Evolutionary conservation across 2,113 vertebrate species (phyloP), one percentile per base, ranked within the genome.

Genomic region (Sphaerodactylus townsendi): DNA sequence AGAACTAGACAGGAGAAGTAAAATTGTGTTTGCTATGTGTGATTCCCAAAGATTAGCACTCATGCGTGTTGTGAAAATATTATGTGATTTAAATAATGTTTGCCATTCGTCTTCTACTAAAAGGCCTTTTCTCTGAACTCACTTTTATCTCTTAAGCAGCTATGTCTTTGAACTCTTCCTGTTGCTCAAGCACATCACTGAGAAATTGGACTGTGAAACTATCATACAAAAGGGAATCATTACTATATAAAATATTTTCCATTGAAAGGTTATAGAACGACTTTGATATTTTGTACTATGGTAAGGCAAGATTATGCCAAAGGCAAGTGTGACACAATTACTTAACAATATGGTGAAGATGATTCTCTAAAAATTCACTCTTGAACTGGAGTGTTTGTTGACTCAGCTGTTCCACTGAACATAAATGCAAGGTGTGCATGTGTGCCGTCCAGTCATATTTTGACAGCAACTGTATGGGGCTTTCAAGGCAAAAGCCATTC

Each of bases 21-120:
- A 95, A 95, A 90, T 87, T 92, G 74, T 86, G 93, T 93, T 95
- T 91, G 87, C 73, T 90, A 86, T 86, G 79, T 91, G 83, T 90
- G 82, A 85, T 85, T 93, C 68, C 37, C 77, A 59, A 89, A 92
- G 84, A 93, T 92, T 93, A 93, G 74, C 81, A 90, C 86, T 71
- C 92, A 86, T 5, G 10, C 50, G 90, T 93, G 79, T 86, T 92
- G 81, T 89, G 87, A 94, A 94, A 94, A 94, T 89, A 91, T 91
- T 91, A 94, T 89, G 68, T 90, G 1, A 88, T 85, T 91, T 93
- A 94, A 93, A 92, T 95, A 92, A 91, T 87, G 46, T 76, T 80
- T 88, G 79, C 81, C 81, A 78, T 90, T 93, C 94, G 87, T 94
- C 77, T 35, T 84, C 91, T 68, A 44, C 85, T 85, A 64, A 92